Conservation (phyloP, 2,797 vertebrate species). For the Leptodon cayanensis region DNA sequence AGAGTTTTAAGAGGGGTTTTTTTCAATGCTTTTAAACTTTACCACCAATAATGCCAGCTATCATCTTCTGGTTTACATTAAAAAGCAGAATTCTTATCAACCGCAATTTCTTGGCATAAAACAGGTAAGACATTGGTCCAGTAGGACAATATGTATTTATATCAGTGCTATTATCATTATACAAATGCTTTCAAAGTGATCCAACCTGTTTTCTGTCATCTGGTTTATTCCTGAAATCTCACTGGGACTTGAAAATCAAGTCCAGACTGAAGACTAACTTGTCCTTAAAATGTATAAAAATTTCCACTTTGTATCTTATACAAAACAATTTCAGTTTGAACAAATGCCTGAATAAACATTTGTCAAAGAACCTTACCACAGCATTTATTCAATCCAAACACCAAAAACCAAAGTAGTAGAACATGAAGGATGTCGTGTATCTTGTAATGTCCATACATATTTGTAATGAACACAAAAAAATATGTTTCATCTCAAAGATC, state of each 20-base stretch:
- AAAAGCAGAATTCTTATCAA: neutral
- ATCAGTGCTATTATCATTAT: neutral
- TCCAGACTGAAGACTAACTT: neutral
- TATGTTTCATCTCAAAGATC: accelerated
- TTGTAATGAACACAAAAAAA: neutral
- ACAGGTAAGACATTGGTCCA: neutral
- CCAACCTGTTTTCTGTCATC: neutral
- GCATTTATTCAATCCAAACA: neutral
- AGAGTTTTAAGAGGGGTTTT: neutral
- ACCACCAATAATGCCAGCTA: neutral
- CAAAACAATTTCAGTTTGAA: neutral
- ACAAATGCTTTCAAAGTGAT: neutral
- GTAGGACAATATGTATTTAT: neutral
- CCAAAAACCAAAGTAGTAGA: neutral
- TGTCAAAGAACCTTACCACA: neutral
- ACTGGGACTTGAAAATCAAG: neutral
- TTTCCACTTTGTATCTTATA: neutral
- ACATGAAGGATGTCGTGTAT: neutral
- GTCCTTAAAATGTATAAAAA: neutral
- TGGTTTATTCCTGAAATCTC: neutral
- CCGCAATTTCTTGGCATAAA: neutral
- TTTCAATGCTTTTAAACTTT: neutral
- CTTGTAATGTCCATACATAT: neutral
- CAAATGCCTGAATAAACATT: neutral
- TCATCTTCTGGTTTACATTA: neutral